Evolutionary conservation across 2,113 vertebrate species (phyloP), one percentile per base, ranked within the genome.

Genomic region (Leucosticte australis): DNA sequence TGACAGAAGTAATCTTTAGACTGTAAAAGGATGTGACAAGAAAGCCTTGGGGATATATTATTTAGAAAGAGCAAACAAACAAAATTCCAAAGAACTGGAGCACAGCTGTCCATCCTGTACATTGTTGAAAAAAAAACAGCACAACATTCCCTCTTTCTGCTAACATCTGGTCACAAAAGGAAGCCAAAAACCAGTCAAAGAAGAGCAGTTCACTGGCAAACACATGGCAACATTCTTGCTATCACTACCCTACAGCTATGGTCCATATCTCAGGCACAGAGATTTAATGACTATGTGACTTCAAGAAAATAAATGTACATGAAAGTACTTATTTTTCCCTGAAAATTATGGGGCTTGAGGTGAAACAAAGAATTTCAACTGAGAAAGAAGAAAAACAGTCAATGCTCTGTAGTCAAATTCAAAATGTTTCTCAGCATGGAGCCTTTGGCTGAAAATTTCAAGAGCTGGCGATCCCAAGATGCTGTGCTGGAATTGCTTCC

Each of bases 151-250:
- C 21, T 90, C 64, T 31, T 94, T 82, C 62, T 89, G 26, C 31
- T 75, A 94, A 89, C 81, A 96, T 91, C 83, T 96, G 92, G 71
- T 31, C 62, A 46, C 41, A 86, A 90, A 86, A 77, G 33, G 67
- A 88, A 91, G 55, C 85, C 88, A 96, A 96, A 67, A 83, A 71
- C 10, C 27, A 87, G 70, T 64, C 39, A 92, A 83, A 92, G 81
- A 80, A 67, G 20, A 89, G 15, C 19, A 86, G 18, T 42, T 94
- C 33, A 53, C 28, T 59, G 37, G 17, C 12, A 94, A 92, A 60
- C 13, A 42, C 10, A 53, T 37, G 37, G 47, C 80, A 80, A 19
- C 33, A 57, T 76, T 91, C 20, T 55, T 92, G n/a, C 35, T 75
- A 81, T 39, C 44, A 22, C 33, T 83, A 20, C 62, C 50, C 30